Evolutionary conservation across 2,888 invertebrate species (phyloP), one percentile per base, ranked within the genome.

Genomic region (Chymomyza fuscimana): DNA sequence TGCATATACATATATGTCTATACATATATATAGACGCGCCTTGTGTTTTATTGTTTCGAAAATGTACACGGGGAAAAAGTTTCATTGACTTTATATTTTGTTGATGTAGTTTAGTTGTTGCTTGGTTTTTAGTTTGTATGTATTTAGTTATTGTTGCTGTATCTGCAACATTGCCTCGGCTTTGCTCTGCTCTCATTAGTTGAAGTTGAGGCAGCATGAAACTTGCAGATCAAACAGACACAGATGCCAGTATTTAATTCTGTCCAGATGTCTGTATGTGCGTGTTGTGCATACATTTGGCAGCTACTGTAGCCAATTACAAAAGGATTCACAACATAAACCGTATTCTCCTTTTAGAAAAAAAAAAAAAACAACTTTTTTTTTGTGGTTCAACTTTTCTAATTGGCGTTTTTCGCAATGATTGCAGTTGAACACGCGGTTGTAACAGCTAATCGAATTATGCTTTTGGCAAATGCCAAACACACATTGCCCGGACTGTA

Each of bases 371-470:
- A 25, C 25, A 3, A 58, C 4, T 46, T 12, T 40, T 3, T 3
- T 58, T 58, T 16, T 58, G 56, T 58, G 22, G 22, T 32, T 60
- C 36, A 64, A 65, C 74, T 82, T 86, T 82, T 84, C 76, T 85
- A 87, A 85, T 85, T 85, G 85, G 87, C 78, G 77, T 87, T 87
- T 85, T 75, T 82, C 77, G 81, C 82, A 74, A 76, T 80, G 85
- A 87, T 84, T 84, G 78, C 85, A 81, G 85, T 71, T 82, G 75
- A 80, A 77, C 85, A 83, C 83, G 86, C 81, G 73, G 84, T 87
- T 73, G 85, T 87, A 85, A 86, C 78, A 80, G 76, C 86, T 86
- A 84, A 85, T 86, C 86, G 82, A 85, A 86, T 85, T 86, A 85
- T 85, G 81, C 81, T 86, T 79, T 74, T 76, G 86, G 78, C 81